Base-by-base conservation (phyloP, 2,113 vertebrate species). In the Callopanchax toddi region DNA sequence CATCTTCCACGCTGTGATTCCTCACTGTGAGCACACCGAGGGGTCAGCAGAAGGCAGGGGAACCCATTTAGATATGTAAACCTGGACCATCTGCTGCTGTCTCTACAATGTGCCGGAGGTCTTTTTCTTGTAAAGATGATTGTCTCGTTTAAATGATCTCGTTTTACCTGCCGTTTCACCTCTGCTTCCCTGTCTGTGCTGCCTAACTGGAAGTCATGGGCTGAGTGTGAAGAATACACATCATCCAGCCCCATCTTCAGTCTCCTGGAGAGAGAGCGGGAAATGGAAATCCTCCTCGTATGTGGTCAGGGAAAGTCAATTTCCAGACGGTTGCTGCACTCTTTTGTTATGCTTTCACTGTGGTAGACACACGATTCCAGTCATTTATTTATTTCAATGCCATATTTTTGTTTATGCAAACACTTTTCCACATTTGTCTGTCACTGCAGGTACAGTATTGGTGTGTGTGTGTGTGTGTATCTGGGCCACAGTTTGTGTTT, bases 281-380 rank as follows among this genome's bases (percentile, higher is more conserved):
- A 71, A 81, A 82, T 83, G 76, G 79, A 86, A 89, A 83, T 82
- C 42, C 46, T 50, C 20, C 43, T 43, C 37, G 36, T 51, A 49
- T 69, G 69, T 40, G 11, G 64, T 57, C 75, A 44, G 62, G 82
- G 75, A 90, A 81, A 86, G 81, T 64, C 76, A 81, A 82, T 87
- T 88, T 88, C 76, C 34, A n/a, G 58, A 69, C 66, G 46, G 49
- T 3, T 20, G 7, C 65, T 52, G 37, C 6, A 32, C 29, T 29
- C 64, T 80, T 68, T 80, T 83, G 67, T 85, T 85, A 71, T 70
- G 60, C 60, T 82, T 61, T 69, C 45, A 78, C 74, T 71, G 55
- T 40, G 42, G 42, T 17, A 26, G 12, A 26, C 49, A 36, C 53
- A 57, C 36, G 26, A 54, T 56, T n/a, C 16, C 46, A 54, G 53